Conservation (phyloP, 2,888 invertebrate species). For the Calephelis perditalis region DNA sequence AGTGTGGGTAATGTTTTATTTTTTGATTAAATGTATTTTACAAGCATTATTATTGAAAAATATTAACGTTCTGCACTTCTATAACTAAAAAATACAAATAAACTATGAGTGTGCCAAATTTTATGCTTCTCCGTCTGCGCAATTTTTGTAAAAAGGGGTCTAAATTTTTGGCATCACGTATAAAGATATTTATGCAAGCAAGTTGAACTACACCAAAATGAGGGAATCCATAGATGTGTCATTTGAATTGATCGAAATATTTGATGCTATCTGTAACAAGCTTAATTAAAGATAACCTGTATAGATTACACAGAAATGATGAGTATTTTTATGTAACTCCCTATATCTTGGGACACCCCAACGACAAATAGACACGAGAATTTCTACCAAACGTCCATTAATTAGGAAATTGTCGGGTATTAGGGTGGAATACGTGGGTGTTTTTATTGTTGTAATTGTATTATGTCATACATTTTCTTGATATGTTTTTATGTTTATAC, state of each 20-base stretch:
- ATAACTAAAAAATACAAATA: too few relatives aligned
- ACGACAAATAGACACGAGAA: conserved; percentile 42
- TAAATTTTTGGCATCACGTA: too few relatives aligned
- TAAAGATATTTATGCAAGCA: too few relatives aligned
- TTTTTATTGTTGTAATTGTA: neutral
- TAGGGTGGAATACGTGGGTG: conserved; percentile 32
- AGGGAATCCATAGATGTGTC: neutral
- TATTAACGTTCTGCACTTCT: too few relatives aligned
- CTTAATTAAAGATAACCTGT: conserved; percentile 5
- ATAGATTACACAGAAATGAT: neutral
- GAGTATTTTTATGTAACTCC: neutral
- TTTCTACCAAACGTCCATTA: conserved; percentile 54
- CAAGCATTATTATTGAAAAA: too few relatives aligned
- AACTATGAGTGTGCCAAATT: too few relatives aligned
- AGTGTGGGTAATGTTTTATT: too few relatives aligned
- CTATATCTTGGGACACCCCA: conserved; percentile 7
- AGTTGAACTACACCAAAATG: too few relatives aligned
- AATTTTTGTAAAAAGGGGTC: too few relatives aligned
- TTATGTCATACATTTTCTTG: neutral
- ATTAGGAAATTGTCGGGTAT: conserved; percentile 60
- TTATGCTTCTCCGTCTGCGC: too few relatives aligned
- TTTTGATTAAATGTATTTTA: too few relatives aligned
- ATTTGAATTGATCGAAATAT: conserved; percentile 2
- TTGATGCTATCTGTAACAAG: conserved; percentile 5
- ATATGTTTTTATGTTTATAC: too few relatives aligned